A percentile compares a stretch with the other conserved stretches of the same genome.
These are phyloP conservation scores for Bombus picipes DNA, from an alignment of 1,140 invertebrate genomes.

Conservation along the genomic window DNA sequence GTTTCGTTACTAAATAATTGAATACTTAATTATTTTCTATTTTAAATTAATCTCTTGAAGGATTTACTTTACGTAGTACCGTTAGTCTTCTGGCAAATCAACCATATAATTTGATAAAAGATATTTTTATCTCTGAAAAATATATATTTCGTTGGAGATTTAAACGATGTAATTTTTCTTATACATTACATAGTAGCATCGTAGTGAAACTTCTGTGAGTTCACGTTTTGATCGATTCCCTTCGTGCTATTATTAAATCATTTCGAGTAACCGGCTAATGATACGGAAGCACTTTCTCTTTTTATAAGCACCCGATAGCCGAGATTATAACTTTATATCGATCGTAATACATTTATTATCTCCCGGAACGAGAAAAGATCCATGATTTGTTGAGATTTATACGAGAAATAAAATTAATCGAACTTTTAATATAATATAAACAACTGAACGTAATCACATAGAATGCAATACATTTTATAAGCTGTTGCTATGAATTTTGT, in stretches of 20 bases:
- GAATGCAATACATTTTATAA: no score
- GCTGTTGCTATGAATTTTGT: no score
- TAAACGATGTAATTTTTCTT: neutral
- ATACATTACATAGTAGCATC: no score
- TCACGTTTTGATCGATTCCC: neutral
- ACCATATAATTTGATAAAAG: no score
- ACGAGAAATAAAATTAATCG: neutral
- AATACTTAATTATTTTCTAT: neutral
- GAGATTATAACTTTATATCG: neutral
- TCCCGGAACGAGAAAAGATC: neutral
- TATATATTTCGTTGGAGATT: neutral
- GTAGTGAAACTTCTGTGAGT: neutral
- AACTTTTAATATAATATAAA: no score
- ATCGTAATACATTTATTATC: neutral
- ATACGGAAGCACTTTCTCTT: slow-evolving; percentile 3
- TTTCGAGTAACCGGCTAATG: slow-evolving; percentile 18
- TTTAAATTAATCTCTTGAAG: neutral
- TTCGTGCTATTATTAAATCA: slow-evolving; percentile 8
- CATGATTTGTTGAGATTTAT: neutral
- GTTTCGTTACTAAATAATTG: no score
- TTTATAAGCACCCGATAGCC: neutral
- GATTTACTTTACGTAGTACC: neutral
- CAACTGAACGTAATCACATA: no score
- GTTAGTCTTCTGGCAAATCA: neutral
- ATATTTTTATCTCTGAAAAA: neutral